Evolutionary conservation across 2,797 vertebrate genomes (phyloP).

Genomic region (Phyllotis vaccarum): DNA sequence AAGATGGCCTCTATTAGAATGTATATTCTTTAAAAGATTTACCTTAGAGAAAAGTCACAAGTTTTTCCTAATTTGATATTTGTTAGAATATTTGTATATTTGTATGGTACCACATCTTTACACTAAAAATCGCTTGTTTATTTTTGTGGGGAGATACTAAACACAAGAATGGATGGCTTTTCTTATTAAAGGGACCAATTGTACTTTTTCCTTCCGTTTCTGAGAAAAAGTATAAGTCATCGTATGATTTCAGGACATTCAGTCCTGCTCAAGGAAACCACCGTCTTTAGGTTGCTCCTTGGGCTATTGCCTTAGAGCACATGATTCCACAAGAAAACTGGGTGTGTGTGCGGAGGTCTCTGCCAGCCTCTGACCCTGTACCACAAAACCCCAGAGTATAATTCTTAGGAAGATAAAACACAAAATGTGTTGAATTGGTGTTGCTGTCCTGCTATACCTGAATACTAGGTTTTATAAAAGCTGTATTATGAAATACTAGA

Average conservation of each 20-base stretch:
- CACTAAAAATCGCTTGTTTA: constrained; percentile 14
- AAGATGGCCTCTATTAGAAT: constrained; percentile 23
- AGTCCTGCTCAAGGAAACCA: neutral
- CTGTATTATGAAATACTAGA: neutral
- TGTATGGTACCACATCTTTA: neutral
- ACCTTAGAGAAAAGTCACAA: constrained; percentile 25
- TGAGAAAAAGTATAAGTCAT: neutral
- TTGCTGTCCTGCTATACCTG: neutral
- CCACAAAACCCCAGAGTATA: neutral
- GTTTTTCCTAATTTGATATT: constrained; percentile 28
- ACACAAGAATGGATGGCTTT: neutral
- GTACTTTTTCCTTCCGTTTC: neutral
- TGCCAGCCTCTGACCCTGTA: neutral
- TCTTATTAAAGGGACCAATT: neutral
- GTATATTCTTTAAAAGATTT: constrained; percentile 18
- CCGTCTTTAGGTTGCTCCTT: neutral
- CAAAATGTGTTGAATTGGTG: neutral
- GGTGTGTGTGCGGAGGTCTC: neutral
- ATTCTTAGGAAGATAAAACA: constrained; percentile 32
- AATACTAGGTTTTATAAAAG: neutral
- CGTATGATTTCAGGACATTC: neutral
- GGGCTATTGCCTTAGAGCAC: neutral
- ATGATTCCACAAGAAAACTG: neutral
- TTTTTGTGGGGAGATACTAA: neutral
- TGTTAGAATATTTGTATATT: neutral